These are phyloP conservation scores for Typhlichthys subterraneus DNA, from an alignment of 2,797 vertebrate species.

Conservation along the genomic window DNA sequence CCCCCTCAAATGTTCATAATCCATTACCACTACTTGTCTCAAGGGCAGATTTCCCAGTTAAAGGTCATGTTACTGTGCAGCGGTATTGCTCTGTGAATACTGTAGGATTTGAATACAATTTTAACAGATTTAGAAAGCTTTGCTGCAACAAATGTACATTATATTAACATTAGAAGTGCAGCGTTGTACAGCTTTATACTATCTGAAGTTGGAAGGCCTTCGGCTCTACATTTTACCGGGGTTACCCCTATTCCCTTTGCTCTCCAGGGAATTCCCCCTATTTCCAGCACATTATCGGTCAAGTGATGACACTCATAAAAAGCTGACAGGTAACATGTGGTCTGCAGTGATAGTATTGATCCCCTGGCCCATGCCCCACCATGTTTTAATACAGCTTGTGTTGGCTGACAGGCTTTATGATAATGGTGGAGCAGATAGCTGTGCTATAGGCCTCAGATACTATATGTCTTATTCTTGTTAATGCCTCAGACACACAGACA, in stretches of 20 bases:
- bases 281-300: slow-evolving; percentile 47
- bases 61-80: slow-evolving; percentile 20
- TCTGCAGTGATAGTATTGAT: slow-evolving; percentile 49
- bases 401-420: slow-evolving; percentile 40
- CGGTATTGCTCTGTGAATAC: too few relatives aligned
- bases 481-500: background rate
- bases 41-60: slow-evolving; percentile 16
- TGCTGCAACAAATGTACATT: too few relatives aligned
- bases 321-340: slow-evolving; percentile 13
- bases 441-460: too few relatives aligned
- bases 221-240: too few relatives aligned
- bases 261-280: slow-evolving; percentile 31
- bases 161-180: too few relatives aligned
- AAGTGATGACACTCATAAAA: slow-evolving; percentile 55
- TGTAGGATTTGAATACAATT: background rate
- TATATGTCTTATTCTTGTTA: background rate
- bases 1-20: slow-evolving; percentile 55
- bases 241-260: too few relatives aligned
- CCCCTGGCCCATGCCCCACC: slow-evolving; percentile 23
- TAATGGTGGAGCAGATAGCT: slow-evolving; percentile 20
- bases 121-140: too few relatives aligned
- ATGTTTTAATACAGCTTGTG: slow-evolving; percentile 43
- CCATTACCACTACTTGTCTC: slow-evolving; percentile 49
- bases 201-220: too few relatives aligned
- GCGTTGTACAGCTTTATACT: too few relatives aligned